Evolutionary conservation across 2,888 invertebrate species (phyloP).

Genomic region (Argyresthia albistria): DNA sequence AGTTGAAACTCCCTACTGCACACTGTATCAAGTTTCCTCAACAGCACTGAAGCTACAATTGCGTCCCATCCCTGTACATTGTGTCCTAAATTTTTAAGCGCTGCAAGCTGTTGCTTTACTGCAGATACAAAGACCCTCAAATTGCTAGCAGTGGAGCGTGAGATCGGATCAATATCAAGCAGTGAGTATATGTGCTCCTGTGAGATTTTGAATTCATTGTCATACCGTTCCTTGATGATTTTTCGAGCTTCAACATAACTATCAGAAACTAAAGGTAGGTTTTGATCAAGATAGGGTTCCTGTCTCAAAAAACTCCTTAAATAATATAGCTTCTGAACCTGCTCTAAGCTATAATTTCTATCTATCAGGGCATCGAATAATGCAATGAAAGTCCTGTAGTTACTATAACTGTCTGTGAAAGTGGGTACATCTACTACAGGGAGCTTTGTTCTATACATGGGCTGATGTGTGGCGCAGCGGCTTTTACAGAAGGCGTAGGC

Average conservation of each 20-base stretch:
- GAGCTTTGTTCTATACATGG: too few species aligned
- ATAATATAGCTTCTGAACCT: too few species aligned
- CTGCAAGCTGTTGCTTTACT: constrained; percentile 9
- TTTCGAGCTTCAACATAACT: constrained; percentile 8
- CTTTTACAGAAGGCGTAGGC: too few species aligned
- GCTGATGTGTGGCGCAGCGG: too few species aligned
- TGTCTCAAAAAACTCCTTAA: too few species aligned
- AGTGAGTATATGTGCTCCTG: constrained; percentile 7
- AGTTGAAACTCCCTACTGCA: background rate
- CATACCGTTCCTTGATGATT: constrained; percentile 9
- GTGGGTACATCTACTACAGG: too few species aligned
- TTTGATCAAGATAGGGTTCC: constrained; percentile 7
- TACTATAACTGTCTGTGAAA: too few species aligned
- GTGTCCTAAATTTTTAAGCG: constrained; percentile 7
- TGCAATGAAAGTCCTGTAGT: too few species aligned
- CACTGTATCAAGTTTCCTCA: background rate
- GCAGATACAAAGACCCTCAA: constrained; percentile 9
- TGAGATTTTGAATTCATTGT: constrained; percentile 7
- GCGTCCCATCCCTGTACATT: constrained; percentile 8
- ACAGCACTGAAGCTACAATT: constrained; percentile 10
- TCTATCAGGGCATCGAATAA: too few species aligned
- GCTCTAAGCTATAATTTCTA: too few species aligned
- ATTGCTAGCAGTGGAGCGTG: background rate
- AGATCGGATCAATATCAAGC: background rate
- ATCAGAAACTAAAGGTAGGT: constrained; percentile 8